phyloP scores from a whole-genome alignment of 1,140 invertebrate genomes.

The Arctopsyche grandis region DNA sequence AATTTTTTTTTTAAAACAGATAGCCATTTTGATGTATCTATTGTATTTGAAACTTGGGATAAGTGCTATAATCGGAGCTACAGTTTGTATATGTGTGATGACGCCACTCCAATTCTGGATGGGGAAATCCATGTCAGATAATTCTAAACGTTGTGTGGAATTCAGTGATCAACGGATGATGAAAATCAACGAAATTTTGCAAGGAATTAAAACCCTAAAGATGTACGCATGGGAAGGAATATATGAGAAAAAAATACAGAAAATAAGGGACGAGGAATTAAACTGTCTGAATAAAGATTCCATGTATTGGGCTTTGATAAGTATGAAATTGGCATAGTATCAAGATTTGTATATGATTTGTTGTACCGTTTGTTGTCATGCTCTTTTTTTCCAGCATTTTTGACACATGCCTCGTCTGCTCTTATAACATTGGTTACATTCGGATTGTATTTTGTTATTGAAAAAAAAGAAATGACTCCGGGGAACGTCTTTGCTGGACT shows the following conservation, averaged over 20 bases:
- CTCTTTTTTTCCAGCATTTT: conserved; percentile 72
- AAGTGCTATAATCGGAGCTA: conserved; percentile 81
- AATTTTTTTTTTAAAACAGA: conserved; percentile 65
- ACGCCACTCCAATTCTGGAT: conserved; percentile 78
- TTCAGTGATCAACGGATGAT: conserved; percentile 79
- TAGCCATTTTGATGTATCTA: conserved; percentile 76
- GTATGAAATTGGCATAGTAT: conserved; percentile 67
- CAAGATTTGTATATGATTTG: neutral
- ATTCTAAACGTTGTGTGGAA: conserved; percentile 75
- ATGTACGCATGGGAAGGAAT: conserved; percentile 84
- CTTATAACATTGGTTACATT: conserved; percentile 79
- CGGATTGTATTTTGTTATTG: conserved; percentile 71
- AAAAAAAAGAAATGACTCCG: conserved; percentile 70
- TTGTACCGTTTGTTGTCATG: no score
- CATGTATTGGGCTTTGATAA: conserved; percentile 78
- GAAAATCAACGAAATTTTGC: conserved; percentile 81
- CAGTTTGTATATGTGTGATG: conserved; percentile 74
- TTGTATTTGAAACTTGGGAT: conserved; percentile 80
- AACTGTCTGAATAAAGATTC: conserved; percentile 78
- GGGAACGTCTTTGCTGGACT: conserved; percentile 79
- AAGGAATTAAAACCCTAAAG: conserved; percentile 85
- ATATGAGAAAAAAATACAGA: conserved; percentile 74
- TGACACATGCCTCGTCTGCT: conserved; percentile 79
- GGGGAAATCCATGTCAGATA: conserved; percentile 76
- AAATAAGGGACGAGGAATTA: conserved; percentile 76